Evolutionary conservation across 2,888 invertebrate genomes (phyloP).

Genomic region (Cataglyphis livida): DNA sequence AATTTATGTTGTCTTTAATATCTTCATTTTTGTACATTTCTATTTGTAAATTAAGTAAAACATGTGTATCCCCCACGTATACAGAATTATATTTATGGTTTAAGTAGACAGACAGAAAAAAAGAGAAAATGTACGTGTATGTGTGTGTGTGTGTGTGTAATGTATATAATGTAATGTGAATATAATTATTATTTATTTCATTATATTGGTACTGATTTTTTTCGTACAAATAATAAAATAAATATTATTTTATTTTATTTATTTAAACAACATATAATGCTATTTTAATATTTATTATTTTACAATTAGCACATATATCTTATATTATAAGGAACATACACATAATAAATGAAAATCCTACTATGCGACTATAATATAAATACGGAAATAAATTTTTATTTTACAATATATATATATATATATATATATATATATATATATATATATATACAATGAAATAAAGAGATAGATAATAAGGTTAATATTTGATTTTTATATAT

Average conservation of each 20-base stretch:
- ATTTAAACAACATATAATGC: not conserved
- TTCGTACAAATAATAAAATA: constrained; percentile 16
- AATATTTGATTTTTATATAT: not conserved
- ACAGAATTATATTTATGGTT: constrained; percentile 26
- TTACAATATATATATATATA: not conserved
- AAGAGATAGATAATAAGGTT: not conserved
- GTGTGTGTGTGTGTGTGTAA: not conserved
- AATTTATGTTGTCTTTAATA: not conserved
- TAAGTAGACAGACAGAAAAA: not conserved
- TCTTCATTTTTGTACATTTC: constrained; percentile 20
- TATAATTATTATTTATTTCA: constrained; percentile 16
- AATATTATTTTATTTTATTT: not conserved
- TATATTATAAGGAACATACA: constrained; percentile 5
- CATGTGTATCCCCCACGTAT: not conserved
- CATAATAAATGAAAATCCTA: constrained; percentile 1
- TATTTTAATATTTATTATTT: not conserved
- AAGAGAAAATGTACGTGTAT: not conserved
- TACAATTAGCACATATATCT: not conserved
- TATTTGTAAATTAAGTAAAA: not conserved
- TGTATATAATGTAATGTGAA: constrained; percentile 9
- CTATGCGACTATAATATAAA: not conserved
- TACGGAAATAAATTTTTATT: not conserved
- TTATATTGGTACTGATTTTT: not conserved
- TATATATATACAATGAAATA: not conserved
- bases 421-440: not conserved